Percentiles rank a stretch among this genome's conserved stretches.
These are phyloP conservation scores for Mycalesis mineus DNA, from an alignment of 2,888 invertebrate genomes.

Conservation along the genomic window DNA sequence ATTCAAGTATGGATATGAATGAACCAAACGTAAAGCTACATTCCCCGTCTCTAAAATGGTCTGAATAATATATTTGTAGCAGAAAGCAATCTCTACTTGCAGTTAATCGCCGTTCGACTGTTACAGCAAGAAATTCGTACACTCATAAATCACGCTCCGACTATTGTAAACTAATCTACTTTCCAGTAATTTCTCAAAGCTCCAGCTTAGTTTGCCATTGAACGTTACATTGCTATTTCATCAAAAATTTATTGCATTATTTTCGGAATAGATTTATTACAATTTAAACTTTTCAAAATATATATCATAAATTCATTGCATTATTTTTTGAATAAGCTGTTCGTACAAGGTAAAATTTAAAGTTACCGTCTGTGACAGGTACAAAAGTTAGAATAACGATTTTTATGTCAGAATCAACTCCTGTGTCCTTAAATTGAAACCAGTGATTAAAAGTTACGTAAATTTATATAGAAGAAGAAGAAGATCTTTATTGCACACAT, in stretches of 20 bases:
- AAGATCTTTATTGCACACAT: too few relatives aligned
- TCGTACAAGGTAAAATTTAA: too few relatives aligned
- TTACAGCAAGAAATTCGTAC: constrained; percentile 22
- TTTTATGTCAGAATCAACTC: too few relatives aligned
- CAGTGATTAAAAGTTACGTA: too few relatives aligned
- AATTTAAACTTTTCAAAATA: too few relatives aligned
- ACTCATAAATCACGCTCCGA: constrained; percentile 24
- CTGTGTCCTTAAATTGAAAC: too few relatives aligned
- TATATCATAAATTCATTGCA: too few relatives aligned
- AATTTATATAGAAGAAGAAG: too few relatives aligned
- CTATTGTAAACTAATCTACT: constrained; percentile 17
- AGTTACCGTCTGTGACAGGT: too few relatives aligned
- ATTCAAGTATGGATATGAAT: not conserved
- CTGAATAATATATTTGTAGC: not conserved
- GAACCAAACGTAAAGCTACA: not conserved
- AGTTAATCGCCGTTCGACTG: constrained; percentile 22
- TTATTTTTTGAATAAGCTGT: too few relatives aligned
- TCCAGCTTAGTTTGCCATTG: not conserved
- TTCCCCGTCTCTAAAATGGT: not conserved
- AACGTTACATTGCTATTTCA: constrained; percentile 3
- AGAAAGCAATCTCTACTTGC: constrained; percentile 17
- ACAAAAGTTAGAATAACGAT: too few relatives aligned
- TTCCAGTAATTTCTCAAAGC: constrained; percentile 12
- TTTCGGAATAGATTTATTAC: too few relatives aligned
- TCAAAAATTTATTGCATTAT: not conserved